Percentiles rank a stretch among this genome's conserved stretches.
Conservation (phyloP, 2,888 invertebrate species). For the Saturnia japonica region DNA sequence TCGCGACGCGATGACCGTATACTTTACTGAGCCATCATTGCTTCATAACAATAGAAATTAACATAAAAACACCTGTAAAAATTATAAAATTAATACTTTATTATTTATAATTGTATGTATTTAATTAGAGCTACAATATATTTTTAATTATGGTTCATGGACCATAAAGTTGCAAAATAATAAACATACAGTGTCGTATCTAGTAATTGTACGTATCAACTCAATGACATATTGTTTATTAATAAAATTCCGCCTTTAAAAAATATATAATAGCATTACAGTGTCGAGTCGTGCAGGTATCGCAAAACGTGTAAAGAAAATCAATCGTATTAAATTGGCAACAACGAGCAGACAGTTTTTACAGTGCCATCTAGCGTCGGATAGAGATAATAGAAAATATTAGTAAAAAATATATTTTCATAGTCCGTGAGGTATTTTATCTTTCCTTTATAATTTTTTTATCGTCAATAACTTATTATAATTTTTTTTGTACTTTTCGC, state of each 20-base stretch:
- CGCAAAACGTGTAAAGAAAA: neutral
- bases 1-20: too few species aligned
- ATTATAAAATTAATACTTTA: too few species aligned
- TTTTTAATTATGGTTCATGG: neutral
- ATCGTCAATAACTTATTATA: too few species aligned
- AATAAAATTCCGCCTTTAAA: neutral
- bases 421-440: too few species aligned
- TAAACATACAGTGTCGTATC: neutral
- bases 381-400: constrained; percentile 62
- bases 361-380: constrained; percentile 63
- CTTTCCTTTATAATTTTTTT: too few species aligned
- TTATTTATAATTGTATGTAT: too few species aligned
- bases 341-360: constrained; percentile 10
- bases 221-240: neutral
- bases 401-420: neutral
- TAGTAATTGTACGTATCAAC: neutral
- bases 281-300: neutral
- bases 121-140: neutral
- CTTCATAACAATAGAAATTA: too few species aligned
- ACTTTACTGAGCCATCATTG: too few species aligned
- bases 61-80: too few species aligned
- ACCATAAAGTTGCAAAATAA: neutral
- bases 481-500: too few species aligned
- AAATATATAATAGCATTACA: neutral
- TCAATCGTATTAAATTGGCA: neutral